Evolutionary conservation across 2,888 invertebrate genomes (phyloP), one percentile per base, ranked within the genome.

Genomic region (Pherbina coryleti): DNA sequence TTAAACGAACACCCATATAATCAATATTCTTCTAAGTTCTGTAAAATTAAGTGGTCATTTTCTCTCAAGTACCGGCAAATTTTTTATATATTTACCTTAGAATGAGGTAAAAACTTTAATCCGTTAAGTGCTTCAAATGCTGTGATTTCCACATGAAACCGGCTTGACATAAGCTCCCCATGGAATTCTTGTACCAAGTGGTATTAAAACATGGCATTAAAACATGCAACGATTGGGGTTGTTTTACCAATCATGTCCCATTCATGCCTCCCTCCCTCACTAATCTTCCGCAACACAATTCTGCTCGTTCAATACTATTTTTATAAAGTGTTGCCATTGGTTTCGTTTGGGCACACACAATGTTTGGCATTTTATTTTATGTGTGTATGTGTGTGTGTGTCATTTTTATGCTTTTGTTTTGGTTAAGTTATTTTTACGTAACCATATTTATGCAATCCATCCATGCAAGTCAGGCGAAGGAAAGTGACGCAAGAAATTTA

Each of bases 401-500:
- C 51, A 17, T 69, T 69, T 44, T 51, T 53, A 51, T 53, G 9
- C 5, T 53, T 49, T 69, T 51, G 53, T 69, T 51, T 69, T 28
- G 44, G 44, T 44, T n/a, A n/a, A 17, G 51, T 14, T 25, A 44
- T 69, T 51, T 22, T 25, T 19, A 31, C 25, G 22, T 72, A 34
- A 60, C 60, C 64, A 14, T 64, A 25, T 64, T 72, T 11, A 11
- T 37, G 44, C 49, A 19, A 8, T 22, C 19, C 55, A 53, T 44
- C 7, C 49, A 57, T 28, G 9, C 62, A 31, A 17, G 25, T 9
- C 25, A 9, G 25, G 31, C 62, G 9, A 14, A 8, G 17, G 5
- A 11, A 51, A 51, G 31, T 64, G 51, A 74, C 31, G 74, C 74
- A 74, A 74, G 51, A 34, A n/a, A 53, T 66, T 74, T 51, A 28